Evolutionary conservation across 2,113 vertebrate genomes (phyloP).

Genomic region (Xenus cinereus): DNA sequence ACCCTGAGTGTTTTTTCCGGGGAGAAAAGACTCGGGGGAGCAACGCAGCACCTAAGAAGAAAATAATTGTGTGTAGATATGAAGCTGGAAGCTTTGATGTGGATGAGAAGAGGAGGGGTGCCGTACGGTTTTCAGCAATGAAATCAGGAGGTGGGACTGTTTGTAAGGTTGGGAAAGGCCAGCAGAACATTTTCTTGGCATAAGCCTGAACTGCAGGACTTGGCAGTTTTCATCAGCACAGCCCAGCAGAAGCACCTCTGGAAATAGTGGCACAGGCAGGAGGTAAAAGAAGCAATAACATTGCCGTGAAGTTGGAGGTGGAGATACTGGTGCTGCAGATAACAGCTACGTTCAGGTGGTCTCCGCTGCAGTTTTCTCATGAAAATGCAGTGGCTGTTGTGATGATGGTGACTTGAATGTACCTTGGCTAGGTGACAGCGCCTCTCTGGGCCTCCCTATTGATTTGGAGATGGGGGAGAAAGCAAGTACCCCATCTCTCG

Average conservation of each 20-base stretch:
- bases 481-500: neutral
- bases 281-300: neutral
- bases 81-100: neutral
- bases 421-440: neutral
- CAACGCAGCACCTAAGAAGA: neutral
- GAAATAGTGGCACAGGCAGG: neutral
- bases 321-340: neutral
- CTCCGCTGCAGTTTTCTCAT: neutral
- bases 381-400: neutral
- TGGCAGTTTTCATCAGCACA: neutral
- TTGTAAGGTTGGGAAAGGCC: neutral
- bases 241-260: neutral
- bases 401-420: neutral
- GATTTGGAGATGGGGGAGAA: neutral
- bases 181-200: neutral
- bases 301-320: too few relatives aligned
- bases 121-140: neutral
- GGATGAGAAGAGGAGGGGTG: neutral
- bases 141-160: neutral
- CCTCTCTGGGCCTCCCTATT: neutral
- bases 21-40: neutral
- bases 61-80: neutral
- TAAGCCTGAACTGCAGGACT: neutral
- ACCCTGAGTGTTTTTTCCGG: accelerated
- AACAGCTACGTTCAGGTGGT: neutral